Evolutionary conservation across 2,113 vertebrate species (phyloP).

Genomic region (Tichodroma muraria): DNA sequence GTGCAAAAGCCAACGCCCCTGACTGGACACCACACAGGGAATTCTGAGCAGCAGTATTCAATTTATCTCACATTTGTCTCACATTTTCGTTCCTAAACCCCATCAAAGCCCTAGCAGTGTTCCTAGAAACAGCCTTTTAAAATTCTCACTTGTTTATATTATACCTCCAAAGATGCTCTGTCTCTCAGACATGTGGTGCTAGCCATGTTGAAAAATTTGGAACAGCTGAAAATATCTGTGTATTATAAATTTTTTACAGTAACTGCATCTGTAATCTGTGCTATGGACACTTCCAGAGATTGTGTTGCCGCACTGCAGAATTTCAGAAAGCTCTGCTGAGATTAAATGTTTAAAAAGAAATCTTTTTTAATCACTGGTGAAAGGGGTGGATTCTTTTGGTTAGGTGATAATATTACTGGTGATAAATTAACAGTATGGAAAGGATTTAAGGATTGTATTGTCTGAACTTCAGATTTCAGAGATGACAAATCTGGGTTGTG

Average conservation of each 20-base stretch:
- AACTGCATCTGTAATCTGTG: neutral
- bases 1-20: neutral
- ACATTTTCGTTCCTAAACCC: neutral
- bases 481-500: neutral
- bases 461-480: neutral
- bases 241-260: neutral
- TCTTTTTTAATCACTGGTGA: neutral
- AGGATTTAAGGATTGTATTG: neutral
- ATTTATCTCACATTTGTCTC: neutral
- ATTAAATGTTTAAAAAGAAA: neutral
- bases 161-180: neutral
- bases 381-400: neutral
- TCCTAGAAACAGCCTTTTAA: neutral
- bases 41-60: neutral
- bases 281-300: neutral
- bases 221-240: neutral
- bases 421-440: neutral
- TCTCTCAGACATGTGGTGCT: neutral
- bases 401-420: neutral
- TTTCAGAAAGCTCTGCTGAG: neutral
- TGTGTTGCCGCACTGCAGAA: neutral
- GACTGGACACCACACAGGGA: neutral
- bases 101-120: neutral
- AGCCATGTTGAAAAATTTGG: neutral
- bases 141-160: neutral